Evolutionary conservation across 2,797 vertebrate genomes (phyloP).

Genomic region (Urophycis tenuis): DNA sequence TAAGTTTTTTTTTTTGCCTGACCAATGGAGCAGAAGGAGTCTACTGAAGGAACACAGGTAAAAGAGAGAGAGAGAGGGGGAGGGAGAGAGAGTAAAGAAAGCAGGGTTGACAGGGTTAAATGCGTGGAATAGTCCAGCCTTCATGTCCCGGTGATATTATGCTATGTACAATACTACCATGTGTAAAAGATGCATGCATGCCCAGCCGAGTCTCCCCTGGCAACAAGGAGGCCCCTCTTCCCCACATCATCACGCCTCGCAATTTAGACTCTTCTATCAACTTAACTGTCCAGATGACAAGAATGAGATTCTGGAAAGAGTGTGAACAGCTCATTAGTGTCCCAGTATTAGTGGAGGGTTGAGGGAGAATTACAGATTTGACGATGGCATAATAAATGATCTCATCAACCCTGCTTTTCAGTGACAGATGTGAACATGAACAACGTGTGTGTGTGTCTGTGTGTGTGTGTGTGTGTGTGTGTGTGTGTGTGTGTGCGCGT

Average conservation of each 20-base stretch:
- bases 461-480: slow-evolving; percentile 41
- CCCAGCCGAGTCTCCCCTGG: slow-evolving; percentile 47
- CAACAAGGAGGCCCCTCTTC: slow-evolving; percentile 37
- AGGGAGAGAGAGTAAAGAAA: slow-evolving; percentile 38
- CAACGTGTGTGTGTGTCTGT: slow-evolving; percentile 51
- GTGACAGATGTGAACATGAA: slow-evolving; percentile 63
- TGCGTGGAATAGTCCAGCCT: slow-evolving; percentile 59
- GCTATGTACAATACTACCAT: slow-evolving; percentile 65
- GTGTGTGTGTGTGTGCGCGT: slow-evolving; percentile 43
- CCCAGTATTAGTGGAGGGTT: slow-evolving; percentile 55
- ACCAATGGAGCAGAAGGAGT: slow-evolving; percentile 43
- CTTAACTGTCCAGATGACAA: slow-evolving; percentile 38
- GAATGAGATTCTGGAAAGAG: slow-evolving; percentile 46
- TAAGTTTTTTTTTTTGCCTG: slow-evolving; percentile 25
- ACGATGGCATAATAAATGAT: slow-evolving; percentile 59
- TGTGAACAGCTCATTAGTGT: slow-evolving; percentile 55
- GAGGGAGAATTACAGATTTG: slow-evolving; percentile 61
- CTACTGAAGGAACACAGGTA: slow-evolving; percentile 56
- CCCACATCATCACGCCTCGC: slow-evolving; percentile 30
- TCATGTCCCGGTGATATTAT: slow-evolving; percentile 50
- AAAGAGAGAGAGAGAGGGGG: slow-evolving; percentile 37
- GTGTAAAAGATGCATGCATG: slow-evolving; percentile 65
- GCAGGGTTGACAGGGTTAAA: slow-evolving; percentile 66
- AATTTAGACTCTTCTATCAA: neutral
- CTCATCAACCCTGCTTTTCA: slow-evolving; percentile 69